A percentile compares a stretch with the other conserved stretches of the same genome.
Evolutionary conservation across 2,113 vertebrate genomes (phyloP).

Genomic region (Merops nubicus): DNA sequence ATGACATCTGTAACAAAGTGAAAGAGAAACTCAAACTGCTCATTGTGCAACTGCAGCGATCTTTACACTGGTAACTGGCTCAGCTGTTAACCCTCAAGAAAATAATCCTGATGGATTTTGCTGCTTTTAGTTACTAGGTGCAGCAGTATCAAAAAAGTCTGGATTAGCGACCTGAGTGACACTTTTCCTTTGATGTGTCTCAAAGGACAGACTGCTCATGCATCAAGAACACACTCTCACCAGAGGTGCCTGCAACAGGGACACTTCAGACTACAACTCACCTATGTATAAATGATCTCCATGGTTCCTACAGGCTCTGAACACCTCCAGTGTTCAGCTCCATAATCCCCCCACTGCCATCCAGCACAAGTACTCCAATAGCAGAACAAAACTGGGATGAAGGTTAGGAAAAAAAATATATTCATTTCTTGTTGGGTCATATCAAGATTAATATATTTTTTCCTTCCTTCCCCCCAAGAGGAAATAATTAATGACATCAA

Average conservation of each 20-base stretch:
- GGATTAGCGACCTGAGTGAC: neutral
- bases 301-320: neutral
- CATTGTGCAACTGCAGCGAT: neutral
- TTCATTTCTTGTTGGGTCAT: neutral
- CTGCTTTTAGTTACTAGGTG: neutral
- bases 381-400: neutral
- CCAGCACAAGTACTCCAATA: fast-evolving
- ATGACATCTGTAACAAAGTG: neutral
- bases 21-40: neutral
- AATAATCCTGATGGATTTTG: neutral
- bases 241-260: neutral
- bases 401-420: neutral
- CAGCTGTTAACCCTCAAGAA: neutral
- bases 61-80: neutral
- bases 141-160: neutral
- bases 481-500: neutral
- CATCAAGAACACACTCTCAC: neutral
- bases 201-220: neutral
- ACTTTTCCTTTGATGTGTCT: neutral
- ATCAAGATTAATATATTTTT: neutral
- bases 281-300: neutral
- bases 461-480: neutral
- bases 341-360: neutral
- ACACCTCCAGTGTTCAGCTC: neutral
- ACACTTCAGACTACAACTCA: neutral